These are phyloP conservation scores for Tachycineta bicolor DNA, from an alignment of 2,113 vertebrate species.

Conservation along the genomic window DNA sequence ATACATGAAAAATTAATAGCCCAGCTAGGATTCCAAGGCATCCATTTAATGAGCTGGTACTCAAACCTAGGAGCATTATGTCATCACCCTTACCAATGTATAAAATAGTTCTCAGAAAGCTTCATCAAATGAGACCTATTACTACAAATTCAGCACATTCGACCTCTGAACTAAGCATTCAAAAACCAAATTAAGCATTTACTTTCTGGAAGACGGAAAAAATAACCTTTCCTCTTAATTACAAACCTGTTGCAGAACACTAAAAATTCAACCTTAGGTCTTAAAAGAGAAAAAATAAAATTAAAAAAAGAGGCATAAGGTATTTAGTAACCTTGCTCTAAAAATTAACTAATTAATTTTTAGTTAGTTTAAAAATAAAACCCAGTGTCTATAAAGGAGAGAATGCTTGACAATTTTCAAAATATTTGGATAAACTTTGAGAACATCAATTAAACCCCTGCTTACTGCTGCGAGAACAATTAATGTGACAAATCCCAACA, in stretches of 20 bases:
- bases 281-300: background rate
- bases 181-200: background rate
- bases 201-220: background rate
- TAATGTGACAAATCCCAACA: background rate
- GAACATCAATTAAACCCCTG: background rate
- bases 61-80: background rate
- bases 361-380: background rate
- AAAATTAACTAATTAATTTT: background rate
- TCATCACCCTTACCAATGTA: background rate
- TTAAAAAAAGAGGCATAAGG: background rate
- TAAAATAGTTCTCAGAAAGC: background rate
- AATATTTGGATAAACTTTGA: background rate
- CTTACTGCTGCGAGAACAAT: background rate
- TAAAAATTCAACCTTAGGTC: background rate
- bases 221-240: background rate
- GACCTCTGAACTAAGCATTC: background rate
- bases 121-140: background rate
- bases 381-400: background rate
- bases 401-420: background rate
- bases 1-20: conserved; percentile 71
- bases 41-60: conserved; percentile 50
- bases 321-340: background rate
- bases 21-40: conserved; percentile 54
- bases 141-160: background rate
- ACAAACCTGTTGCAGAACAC: background rate